Conservation (phyloP, 2,113 vertebrate species). For the Rhizomys pruinosus region DNA sequence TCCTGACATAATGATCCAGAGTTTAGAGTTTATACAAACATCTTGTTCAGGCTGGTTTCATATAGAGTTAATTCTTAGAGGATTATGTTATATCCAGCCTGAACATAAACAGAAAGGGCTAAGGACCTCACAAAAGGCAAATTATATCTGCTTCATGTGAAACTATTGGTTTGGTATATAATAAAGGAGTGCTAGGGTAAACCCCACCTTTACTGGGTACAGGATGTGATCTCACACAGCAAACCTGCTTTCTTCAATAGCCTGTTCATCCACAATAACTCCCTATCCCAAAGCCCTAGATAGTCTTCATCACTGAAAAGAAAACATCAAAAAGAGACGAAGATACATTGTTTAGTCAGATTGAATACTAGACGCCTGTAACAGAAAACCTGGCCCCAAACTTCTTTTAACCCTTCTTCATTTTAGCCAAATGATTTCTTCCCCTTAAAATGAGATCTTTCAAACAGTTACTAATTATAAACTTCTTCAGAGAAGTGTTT, state of each 20-base stretch:
- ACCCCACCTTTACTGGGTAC: conserved; percentile 19
- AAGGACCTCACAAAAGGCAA: conserved; percentile 1
- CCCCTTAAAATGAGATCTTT: conserved; percentile 41
- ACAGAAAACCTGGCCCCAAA: not conserved
- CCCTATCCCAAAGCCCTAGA: conserved; percentile 33
- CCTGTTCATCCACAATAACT: conserved; percentile 35
- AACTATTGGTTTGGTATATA: conserved; percentile 41
- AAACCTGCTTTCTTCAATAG: conserved; percentile 56
- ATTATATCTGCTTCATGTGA: conserved; percentile 47
- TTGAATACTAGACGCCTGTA: not conserved
- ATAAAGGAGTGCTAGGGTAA: conserved; percentile 30
- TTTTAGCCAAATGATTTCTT: conserved; percentile 57
- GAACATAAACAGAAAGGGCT: not conserved
- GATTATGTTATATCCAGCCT: not conserved
- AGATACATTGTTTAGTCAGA: not conserved
- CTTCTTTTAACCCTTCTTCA: conserved; percentile 38
- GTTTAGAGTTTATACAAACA: conserved; percentile 30
- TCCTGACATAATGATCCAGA: conserved; percentile 10
- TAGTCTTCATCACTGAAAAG: conserved; percentile 23
- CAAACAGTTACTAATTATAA: conserved; percentile 78
- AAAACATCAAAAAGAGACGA: not conserved
- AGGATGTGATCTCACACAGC: conserved; percentile 73
- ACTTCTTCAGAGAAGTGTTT: conserved; percentile 55
- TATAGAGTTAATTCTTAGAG: conserved; percentile 21
- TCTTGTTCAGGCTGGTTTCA: not conserved